A percentile compares a stretch with the other conserved stretches of the same genome.
Conservation (phyloP, 2,113 vertebrate species). For the Colossoma macropomum region DNA sequence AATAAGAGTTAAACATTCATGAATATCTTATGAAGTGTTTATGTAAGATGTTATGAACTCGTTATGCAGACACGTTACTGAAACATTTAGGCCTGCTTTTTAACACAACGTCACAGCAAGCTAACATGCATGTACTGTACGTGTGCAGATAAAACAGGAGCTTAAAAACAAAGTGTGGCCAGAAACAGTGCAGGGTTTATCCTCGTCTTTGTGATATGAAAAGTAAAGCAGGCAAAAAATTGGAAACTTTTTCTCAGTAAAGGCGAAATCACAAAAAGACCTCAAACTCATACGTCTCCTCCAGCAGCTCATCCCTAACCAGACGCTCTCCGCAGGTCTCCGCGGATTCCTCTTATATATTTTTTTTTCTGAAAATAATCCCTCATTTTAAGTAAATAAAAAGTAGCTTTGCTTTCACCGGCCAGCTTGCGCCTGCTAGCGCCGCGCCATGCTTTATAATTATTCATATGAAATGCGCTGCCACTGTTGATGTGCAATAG, state of each 20-base stretch:
- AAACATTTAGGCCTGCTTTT: no score
- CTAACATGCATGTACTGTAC: no score
- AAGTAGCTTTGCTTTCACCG: constrained; percentile 78
- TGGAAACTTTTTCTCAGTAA: not conserved
- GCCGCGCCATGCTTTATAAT: constrained; percentile 78
- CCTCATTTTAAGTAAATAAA: constrained; percentile 81
- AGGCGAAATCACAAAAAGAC: constrained; percentile 1
- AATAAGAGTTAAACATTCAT: no score
- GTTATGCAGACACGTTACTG: no score
- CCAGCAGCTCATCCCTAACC: constrained; percentile 26
- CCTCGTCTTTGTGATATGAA: not conserved
- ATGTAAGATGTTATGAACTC: no score
- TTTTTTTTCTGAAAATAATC: constrained; percentile 71
- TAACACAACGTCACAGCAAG: no score
- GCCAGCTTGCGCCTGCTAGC: constrained; percentile 76
- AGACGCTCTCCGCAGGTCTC: constrained; percentile 49
- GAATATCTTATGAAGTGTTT: no score
- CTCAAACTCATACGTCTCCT: constrained; percentile 13
- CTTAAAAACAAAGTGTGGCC: no score
- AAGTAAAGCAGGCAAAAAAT: constrained; percentile 18
- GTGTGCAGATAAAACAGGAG: no score
- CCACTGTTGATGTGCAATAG: constrained; percentile 93
- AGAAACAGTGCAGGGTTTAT: not conserved
- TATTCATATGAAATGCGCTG: constrained; percentile 86
- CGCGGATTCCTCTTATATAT: constrained; percentile 63